Conservation (phyloP, 2,888 invertebrate species). For the Synergus gifuensis region DNA sequence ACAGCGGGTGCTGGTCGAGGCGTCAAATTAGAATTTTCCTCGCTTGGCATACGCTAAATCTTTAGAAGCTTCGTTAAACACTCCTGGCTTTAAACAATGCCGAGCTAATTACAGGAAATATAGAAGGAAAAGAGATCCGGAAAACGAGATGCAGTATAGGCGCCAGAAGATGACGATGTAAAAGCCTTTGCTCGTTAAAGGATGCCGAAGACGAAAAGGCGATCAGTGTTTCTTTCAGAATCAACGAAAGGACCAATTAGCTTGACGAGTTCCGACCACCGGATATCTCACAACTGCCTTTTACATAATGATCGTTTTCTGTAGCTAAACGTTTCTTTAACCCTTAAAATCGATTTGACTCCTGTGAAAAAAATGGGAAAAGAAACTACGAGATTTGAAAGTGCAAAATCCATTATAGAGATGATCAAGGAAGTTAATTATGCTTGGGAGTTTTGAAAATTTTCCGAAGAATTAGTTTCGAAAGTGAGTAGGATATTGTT, state of each 20-base stretch:
- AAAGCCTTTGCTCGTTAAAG: conserved; percentile 56
- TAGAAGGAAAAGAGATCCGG: conserved; percentile 35
- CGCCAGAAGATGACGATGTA: conserved; percentile 71
- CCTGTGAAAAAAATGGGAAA: neutral
- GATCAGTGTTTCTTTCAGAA: neutral
- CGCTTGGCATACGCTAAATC: conserved; percentile 54
- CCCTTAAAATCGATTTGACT: neutral
- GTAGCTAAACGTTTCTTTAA: neutral
- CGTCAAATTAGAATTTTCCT: conserved; percentile 66
- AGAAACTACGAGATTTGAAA: neutral
- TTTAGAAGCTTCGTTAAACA: conserved; percentile 54
- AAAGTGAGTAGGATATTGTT: neutral
- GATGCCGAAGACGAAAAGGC: conserved; percentile 47
- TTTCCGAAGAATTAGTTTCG: neutral
- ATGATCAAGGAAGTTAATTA: neutral
- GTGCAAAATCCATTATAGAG: neutral
- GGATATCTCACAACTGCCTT: neutral
- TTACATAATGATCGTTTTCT: neutral
- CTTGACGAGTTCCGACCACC: neutral
- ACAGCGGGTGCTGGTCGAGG: conserved; percentile 55
- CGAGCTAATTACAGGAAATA: conserved; percentile 2
- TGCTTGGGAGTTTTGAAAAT: neutral
- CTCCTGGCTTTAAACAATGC: conserved; percentile 11
- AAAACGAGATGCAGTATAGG: conserved; percentile 58
- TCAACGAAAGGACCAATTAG: conserved; percentile 25